Percentiles rank a stretch among this genome's conserved stretches.
Conservation (phyloP, 2,797 vertebrate genomes). For the Emys orbicularis region DNA sequence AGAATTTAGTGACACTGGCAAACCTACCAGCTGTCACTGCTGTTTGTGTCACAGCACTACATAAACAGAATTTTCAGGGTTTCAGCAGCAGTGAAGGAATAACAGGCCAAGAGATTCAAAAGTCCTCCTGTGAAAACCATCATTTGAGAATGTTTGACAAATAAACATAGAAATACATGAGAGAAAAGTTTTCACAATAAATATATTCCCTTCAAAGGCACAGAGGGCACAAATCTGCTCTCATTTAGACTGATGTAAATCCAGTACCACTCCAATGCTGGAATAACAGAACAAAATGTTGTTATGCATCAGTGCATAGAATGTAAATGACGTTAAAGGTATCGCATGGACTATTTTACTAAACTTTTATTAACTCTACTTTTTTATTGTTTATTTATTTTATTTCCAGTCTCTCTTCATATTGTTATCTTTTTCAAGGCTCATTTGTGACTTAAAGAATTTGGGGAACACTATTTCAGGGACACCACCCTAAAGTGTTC, state of each 20-base stretch:
- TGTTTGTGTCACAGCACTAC: neutral
- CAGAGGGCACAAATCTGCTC: neutral
- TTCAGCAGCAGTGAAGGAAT: neutral
- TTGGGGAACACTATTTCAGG: neutral
- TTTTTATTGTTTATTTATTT: neutral
- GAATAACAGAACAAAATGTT: neutral
- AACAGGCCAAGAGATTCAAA: neutral
- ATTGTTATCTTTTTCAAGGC: neutral
- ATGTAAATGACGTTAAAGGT: neutral
- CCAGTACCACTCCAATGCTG: neutral
- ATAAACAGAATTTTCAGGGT: neutral
- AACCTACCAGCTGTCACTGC: neutral
- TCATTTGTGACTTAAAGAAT: neutral
- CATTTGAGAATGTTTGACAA: neutral
- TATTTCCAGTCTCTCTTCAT: neutral
- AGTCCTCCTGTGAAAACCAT: neutral
- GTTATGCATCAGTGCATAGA: neutral
- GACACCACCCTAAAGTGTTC: neutral
- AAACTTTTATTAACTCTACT: neutral
- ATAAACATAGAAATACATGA: neutral
- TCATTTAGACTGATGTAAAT: neutral
- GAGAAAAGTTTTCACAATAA: neutral
- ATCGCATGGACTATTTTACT: neutral
- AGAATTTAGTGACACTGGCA: neutral
- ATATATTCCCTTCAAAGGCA: fast-evolving